These are phyloP conservation scores for Hypocryptadius cinnamomeus DNA, from an alignment of 2,113 vertebrate species.

Conservation along the genomic window DNA sequence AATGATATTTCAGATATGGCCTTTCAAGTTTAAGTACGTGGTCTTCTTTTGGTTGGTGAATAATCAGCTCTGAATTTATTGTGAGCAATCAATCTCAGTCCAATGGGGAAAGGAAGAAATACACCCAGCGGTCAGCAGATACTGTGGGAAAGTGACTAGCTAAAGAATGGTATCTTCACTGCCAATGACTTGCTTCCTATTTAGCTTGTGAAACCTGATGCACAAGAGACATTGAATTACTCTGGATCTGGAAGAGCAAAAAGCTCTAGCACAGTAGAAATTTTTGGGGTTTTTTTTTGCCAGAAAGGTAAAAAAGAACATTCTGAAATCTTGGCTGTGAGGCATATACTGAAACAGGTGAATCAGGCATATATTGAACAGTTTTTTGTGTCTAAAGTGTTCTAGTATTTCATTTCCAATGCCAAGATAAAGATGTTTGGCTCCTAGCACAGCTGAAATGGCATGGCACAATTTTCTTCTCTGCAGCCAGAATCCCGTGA, in stretches of 20 bases:
- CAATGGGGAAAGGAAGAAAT: constrained; percentile 8
- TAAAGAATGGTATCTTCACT: constrained; percentile 26
- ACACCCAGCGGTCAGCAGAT: constrained; percentile 7
- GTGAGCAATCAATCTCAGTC: constrained; percentile 5
- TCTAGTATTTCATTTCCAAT: neutral
- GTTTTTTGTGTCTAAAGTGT: neutral
- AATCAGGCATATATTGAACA: neutral
- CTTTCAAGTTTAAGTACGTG: neutral
- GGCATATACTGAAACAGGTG: neutral
- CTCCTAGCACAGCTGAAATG: neutral
- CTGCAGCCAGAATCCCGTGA: neutral
- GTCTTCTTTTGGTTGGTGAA: constrained; percentile 36
- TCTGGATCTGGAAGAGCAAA: neutral
- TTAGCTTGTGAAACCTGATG: constrained; percentile 45
- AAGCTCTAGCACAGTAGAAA: neutral
- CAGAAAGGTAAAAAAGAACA: neutral
- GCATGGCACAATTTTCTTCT: neutral
- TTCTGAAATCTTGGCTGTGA: neutral
- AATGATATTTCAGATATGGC: neutral
- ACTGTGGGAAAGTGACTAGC: constrained; percentile 10
- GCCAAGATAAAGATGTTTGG: neutral
- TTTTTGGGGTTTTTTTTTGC: neutral
- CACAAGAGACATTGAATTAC: neutral
- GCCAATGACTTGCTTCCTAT: constrained; percentile 31
- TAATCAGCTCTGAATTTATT: constrained; percentile 46